phyloP scores from a whole-genome alignment of 2,113 vertebrate species.

The Platysternon megacephalum region DNA sequence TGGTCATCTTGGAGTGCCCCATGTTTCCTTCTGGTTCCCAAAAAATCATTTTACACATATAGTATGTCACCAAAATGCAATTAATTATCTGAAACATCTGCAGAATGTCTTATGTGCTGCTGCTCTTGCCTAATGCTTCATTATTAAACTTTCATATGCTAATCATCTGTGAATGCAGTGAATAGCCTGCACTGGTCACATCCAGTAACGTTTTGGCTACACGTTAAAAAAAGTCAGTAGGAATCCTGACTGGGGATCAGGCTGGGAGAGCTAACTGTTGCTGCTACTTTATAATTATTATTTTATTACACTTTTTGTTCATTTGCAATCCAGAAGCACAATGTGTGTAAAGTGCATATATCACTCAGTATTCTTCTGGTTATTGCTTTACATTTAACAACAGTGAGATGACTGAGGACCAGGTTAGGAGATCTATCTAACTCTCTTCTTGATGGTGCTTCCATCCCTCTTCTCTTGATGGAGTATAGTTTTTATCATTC shows the following conservation, averaged over 20 bases:
- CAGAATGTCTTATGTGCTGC: conserved; percentile 37
- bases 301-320: not conserved
- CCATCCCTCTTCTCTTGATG: not conserved
- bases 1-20: conserved; percentile 29
- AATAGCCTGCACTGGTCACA: not conserved
- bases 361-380: conserved; percentile 4
- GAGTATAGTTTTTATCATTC: not conserved
- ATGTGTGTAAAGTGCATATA: not conserved
- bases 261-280: not conserved
- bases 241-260: not conserved
- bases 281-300: not conserved
- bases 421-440: not conserved
- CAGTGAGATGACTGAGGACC: not conserved
- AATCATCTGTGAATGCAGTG: not conserved
- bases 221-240: not conserved
- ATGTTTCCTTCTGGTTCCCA: conserved; percentile 2
- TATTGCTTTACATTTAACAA: not conserved
- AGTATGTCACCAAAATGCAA: not conserved
- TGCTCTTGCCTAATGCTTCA: not conserved
- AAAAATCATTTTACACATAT: not conserved
- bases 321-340: not conserved
- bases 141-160: not conserved
- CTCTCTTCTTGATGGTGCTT: not conserved
- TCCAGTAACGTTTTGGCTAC: not conserved
- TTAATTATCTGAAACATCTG: conserved; percentile 19